Percentiles rank a stretch among this genome's conserved stretches.
Evolutionary conservation across 2,888 invertebrate genomes (phyloP).

Genomic region (Choristoneura rosaceana): DNA sequence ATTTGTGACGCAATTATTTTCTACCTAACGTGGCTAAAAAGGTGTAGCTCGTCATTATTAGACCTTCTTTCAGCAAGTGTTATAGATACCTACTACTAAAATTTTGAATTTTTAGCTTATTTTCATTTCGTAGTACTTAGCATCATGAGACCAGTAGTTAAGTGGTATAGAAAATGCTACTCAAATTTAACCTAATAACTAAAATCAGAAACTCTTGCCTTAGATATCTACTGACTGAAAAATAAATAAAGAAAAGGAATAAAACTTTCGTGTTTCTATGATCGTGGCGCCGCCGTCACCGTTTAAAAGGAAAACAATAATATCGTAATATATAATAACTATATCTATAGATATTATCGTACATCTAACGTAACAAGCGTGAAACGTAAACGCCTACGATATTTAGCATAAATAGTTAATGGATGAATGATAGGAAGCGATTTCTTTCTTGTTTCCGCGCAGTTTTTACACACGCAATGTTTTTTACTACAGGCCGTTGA

Average conservation of each 20-base stretch:
- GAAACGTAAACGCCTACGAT: slow-evolving; percentile 40
- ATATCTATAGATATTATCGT: slow-evolving; percentile 8
- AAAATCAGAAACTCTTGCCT: too few species aligned
- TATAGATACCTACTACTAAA: too few species aligned
- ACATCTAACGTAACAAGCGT: slow-evolving; percentile 47
- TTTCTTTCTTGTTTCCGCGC: slow-evolving; percentile 52
- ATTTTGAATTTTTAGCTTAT: too few species aligned
- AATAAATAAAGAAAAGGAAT: neutral
- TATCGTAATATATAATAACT: neutral
- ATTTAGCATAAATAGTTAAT: slow-evolving; percentile 36
- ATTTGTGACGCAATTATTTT: neutral
- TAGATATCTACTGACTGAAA: too few species aligned
- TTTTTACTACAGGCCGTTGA: slow-evolving; percentile 6
- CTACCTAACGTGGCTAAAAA: neutral
- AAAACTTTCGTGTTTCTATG: neutral
- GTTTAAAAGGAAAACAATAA: neutral
- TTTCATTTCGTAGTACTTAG: too few species aligned
- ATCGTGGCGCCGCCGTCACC: neutral
- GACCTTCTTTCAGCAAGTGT: too few species aligned
- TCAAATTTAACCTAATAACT: too few species aligned
- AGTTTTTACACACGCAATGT: slow-evolving; percentile 46
- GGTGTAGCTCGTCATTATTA: too few species aligned
- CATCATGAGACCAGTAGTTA: too few species aligned
- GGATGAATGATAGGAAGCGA: slow-evolving; percentile 49
- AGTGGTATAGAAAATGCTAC: too few species aligned